Conservation (phyloP, 2,888 invertebrate genomes). For the Malacosoma neustria region DNA sequence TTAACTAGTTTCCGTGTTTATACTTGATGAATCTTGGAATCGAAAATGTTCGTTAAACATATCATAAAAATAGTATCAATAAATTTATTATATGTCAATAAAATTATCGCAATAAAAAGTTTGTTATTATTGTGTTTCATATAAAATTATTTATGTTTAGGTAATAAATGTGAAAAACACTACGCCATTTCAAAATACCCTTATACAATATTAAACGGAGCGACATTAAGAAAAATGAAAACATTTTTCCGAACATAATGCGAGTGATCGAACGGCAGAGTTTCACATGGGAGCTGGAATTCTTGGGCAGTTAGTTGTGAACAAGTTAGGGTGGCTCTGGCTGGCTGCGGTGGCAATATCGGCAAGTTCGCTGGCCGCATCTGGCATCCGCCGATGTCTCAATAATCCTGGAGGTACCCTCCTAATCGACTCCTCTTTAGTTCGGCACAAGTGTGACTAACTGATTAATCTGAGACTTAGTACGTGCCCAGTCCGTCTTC, state of each 20-base stretch:
- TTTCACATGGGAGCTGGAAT: conserved; percentile 44
- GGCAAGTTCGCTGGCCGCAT: conserved; percentile 64
- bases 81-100: conserved; percentile 16
- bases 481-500: conserved; percentile 55
- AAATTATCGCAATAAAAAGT: conserved; percentile 9
- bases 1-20: background rate
- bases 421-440: conserved; percentile 71
- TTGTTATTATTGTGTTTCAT: background rate
- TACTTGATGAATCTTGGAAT: background rate
- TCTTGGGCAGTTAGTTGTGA: conserved; percentile 53
- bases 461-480: conserved; percentile 58
- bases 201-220: conserved; percentile 29
- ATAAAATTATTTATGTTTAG: background rate
- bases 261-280: conserved; percentile 56
- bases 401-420: conserved; percentile 70
- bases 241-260: conserved; percentile 47
- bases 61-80: conserved; percentile 21
- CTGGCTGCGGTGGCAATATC: conserved; percentile 52
- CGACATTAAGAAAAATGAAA: conserved; percentile 31
- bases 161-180: background rate
- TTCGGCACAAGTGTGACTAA: conserved; percentile 71
- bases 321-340: conserved; percentile 57
- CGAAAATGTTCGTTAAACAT: background rate
- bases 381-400: conserved; percentile 67
- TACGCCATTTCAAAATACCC: conserved; percentile 22